These are phyloP conservation scores for Drosophila kepulauana DNA, from an alignment of 1,140 invertebrate species.

Conservation along the genomic window DNA sequence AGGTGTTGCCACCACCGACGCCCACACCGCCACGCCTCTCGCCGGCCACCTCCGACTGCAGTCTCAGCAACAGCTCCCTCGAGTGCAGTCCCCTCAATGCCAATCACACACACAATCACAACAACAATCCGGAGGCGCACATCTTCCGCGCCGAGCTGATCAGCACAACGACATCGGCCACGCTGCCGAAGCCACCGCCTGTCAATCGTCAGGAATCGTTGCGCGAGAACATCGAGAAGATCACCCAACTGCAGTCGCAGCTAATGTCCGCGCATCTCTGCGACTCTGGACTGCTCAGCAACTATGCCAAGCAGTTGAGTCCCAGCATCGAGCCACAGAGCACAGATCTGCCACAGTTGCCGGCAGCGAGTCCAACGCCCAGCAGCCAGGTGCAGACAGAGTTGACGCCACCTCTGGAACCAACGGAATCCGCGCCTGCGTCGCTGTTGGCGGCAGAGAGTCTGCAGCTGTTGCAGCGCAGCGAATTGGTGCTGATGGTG, in stretches of 20 bases:
- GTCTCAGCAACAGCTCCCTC: slow-evolving; percentile 71
- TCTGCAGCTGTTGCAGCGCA: slow-evolving; percentile 87
- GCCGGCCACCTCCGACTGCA: slow-evolving; percentile 79
- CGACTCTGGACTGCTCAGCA: slow-evolving; percentile 51
- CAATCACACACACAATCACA: slow-evolving; percentile 20
- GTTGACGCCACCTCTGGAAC: not conserved
- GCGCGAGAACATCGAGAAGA: slow-evolving; percentile 84
- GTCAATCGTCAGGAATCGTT: slow-evolving; percentile 79
- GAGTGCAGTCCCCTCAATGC: slow-evolving; percentile 54
- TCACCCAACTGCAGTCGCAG: slow-evolving; percentile 82
- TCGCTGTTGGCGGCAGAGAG: slow-evolving; percentile 48
- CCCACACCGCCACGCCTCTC: slow-evolving; percentile 57
- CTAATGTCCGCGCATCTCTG: slow-evolving; percentile 82
- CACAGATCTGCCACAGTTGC: too few relatives aligned
- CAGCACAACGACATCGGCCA: slow-evolving; percentile 66
- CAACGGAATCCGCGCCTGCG: not conserved
- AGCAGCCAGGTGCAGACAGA: slow-evolving; percentile 26
- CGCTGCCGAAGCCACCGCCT: slow-evolving; percentile 39
- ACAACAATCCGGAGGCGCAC: slow-evolving; percentile 53
- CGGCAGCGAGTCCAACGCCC: slow-evolving; percentile 19
- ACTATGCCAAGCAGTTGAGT: slow-evolving; percentile 53
- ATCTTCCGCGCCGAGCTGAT: slow-evolving; percentile 80
- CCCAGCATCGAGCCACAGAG: not conserved
- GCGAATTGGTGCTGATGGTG: slow-evolving; percentile 87
- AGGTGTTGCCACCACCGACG: slow-evolving; percentile 44